A percentile compares a stretch with the other conserved stretches of the same genome.
phyloP scores from a whole-genome alignment of 2,888 invertebrate species.

The Drosophila testacea region DNA sequence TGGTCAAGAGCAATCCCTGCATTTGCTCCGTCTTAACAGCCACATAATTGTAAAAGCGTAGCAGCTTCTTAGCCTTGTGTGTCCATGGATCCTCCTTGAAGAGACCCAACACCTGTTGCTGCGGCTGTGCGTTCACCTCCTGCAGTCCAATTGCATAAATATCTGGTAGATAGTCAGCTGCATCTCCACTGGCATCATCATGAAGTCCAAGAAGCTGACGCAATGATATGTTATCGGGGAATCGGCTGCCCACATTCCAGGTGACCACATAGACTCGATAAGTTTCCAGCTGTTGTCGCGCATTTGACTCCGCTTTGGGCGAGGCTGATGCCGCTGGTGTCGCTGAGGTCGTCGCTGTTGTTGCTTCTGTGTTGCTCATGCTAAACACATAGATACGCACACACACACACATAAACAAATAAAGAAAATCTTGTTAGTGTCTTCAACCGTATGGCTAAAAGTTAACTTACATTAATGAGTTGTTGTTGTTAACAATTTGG shows the following conservation, averaged over 20 bases:
- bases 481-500: conserved; percentile 7
- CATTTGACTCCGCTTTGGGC: conserved; percentile 44
- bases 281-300: conserved; percentile 69
- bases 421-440: conserved; percentile 27
- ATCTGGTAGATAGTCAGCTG: conserved; percentile 88
- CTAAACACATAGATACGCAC: conserved; percentile 25
- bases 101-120: conserved; percentile 92
- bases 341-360: not conserved
- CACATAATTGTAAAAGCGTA: conserved; percentile 90
- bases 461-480: conserved; percentile 40
- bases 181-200: conserved; percentile 86
- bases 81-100: conserved; percentile 95
- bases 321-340: conserved; percentile 19
- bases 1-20: conserved; percentile 92
- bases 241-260: conserved; percentile 95
- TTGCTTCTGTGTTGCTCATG: conserved; percentile 32
- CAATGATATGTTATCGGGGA: conserved; percentile 90
- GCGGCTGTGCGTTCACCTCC: conserved; percentile 95
- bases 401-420: conserved; percentile 16
- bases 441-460: conserved; percentile 6
- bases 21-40: conserved; percentile 92
- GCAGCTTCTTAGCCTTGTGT: conserved; percentile 89
- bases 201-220: conserved; percentile 90
- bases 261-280: conserved; percentile 92
- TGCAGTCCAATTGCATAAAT: conserved; percentile 94